Conservation (phyloP, 2,113 vertebrate species). For the Lepus timidus region DNA sequence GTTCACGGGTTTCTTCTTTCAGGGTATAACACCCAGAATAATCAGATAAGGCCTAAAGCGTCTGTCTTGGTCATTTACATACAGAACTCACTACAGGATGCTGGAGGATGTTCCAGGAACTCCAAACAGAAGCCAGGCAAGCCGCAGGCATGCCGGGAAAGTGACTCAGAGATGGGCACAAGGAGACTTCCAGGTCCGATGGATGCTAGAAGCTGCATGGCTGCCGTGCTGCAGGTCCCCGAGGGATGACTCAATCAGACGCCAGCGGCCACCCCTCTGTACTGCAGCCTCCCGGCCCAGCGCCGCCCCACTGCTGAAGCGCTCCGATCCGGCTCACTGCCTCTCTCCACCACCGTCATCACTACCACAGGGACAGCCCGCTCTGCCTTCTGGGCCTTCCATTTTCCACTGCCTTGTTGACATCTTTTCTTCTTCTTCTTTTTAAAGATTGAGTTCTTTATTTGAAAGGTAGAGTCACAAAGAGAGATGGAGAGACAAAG, state of each 20-base stretch:
- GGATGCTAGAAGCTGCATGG: not conserved
- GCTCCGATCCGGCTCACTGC: not conserved
- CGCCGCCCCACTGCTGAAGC: not conserved
- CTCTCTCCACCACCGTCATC: not conserved
- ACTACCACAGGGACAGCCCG: not conserved
- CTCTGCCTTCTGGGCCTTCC: not conserved
- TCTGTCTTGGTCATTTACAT: not conserved
- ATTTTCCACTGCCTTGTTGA: not conserved
- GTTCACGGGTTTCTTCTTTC: conserved; percentile 40
- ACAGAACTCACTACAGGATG: not conserved
- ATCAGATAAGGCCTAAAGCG: not conserved
- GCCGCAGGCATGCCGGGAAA: no score
- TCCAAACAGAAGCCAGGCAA: not conserved
- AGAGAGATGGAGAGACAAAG: no score
- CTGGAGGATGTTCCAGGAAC: not conserved
- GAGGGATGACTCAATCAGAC: not conserved
- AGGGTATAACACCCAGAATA: not conserved
- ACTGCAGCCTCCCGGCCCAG: no score
- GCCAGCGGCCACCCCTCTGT: not conserved
- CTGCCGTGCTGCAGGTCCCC: not conserved
- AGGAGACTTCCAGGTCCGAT: not conserved
- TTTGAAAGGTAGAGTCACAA: no score
- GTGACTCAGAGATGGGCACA: not conserved
- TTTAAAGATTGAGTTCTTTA: no score
- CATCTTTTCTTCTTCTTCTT: not conserved